Evolutionary conservation across 1,140 invertebrate genomes (phyloP).

Genomic region (Trichonephila clavipes): DNA sequence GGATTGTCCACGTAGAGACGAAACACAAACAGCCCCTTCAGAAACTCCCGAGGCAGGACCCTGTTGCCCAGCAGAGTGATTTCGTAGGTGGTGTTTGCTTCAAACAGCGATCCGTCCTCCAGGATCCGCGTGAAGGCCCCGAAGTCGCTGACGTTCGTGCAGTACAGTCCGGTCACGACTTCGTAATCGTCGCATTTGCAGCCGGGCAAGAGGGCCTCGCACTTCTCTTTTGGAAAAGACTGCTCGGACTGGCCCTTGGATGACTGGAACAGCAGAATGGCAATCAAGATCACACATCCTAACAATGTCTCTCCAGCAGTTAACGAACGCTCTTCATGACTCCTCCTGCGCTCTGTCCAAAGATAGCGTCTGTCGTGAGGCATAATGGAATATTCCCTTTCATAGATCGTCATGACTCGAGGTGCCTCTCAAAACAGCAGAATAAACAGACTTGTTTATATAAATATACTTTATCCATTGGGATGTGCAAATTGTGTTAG

Average conservation of each 20-base stretch:
- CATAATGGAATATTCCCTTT: too few relatives aligned
- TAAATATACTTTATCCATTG: too few relatives aligned
- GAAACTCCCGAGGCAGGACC: background rate
- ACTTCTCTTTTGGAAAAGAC: background rate
- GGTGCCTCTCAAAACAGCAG: too few relatives aligned
- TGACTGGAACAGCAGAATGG: too few relatives aligned
- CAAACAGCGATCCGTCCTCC: background rate
- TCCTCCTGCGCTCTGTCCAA: too few relatives aligned
- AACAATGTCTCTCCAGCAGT: too few relatives aligned
- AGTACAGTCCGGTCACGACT: background rate
- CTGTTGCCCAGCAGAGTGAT: background rate
- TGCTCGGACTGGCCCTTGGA: background rate
- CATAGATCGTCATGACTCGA: too few relatives aligned
- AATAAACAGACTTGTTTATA: too few relatives aligned
- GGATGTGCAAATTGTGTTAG: too few relatives aligned
- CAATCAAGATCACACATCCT: too few relatives aligned
- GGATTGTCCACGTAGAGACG: slow-evolving; percentile 27
- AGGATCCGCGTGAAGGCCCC: background rate
- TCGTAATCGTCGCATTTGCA: slow-evolving; percentile 20
- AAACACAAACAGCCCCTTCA: slow-evolving; percentile 37
- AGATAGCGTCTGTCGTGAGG: too few relatives aligned
- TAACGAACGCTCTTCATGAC: too few relatives aligned
- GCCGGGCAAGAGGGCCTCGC: background rate
- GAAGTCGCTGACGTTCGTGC: background rate
- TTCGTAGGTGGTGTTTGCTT: slow-evolving; percentile 10